Evolutionary conservation across 53 echinoderm and acorn worm genomes (phyloP).

Genomic region (Temnopleurus reevesii): DNA sequence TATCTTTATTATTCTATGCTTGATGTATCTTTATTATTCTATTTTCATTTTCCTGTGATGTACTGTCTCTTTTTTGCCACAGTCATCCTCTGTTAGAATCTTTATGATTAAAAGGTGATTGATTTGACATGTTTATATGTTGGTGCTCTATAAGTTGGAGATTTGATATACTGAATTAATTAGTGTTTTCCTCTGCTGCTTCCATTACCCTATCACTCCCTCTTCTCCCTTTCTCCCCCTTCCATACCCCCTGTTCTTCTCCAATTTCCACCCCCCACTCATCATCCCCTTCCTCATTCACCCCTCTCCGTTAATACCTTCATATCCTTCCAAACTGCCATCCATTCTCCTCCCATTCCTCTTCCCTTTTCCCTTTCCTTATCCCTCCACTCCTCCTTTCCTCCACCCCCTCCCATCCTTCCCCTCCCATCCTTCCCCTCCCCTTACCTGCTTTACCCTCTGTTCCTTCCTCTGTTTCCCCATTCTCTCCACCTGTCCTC

Average conservation of each 20-base stretch:
- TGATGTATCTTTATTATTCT: background rate
- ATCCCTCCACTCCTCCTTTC: too few relatives aligned
- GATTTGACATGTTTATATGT: too few relatives aligned
- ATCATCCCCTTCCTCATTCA: background rate
- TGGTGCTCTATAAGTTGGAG: too few relatives aligned
- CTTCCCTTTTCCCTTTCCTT: background rate
- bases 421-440: too few relatives aligned
- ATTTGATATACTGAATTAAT: too few relatives aligned
- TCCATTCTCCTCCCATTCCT: background rate
- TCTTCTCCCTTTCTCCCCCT: background rate
- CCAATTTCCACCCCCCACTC: background rate
- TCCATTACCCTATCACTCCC: background rate
- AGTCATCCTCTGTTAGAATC: background rate
- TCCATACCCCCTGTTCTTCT: background rate
- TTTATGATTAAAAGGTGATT: too few relatives aligned
- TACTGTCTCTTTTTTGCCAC: too few relatives aligned
- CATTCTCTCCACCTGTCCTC: background rate
- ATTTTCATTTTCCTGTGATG: background rate
- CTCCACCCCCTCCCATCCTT: too few relatives aligned
- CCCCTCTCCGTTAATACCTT: background rate
- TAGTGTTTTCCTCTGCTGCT: too few relatives aligned
- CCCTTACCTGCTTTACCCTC: background rate
- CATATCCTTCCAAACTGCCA: background rate
- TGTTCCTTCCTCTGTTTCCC: background rate
- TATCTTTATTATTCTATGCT: background rate